These are phyloP conservation scores for Cepphus grylle DNA, from an alignment of 2,113 vertebrate species.

Conservation along the genomic window DNA sequence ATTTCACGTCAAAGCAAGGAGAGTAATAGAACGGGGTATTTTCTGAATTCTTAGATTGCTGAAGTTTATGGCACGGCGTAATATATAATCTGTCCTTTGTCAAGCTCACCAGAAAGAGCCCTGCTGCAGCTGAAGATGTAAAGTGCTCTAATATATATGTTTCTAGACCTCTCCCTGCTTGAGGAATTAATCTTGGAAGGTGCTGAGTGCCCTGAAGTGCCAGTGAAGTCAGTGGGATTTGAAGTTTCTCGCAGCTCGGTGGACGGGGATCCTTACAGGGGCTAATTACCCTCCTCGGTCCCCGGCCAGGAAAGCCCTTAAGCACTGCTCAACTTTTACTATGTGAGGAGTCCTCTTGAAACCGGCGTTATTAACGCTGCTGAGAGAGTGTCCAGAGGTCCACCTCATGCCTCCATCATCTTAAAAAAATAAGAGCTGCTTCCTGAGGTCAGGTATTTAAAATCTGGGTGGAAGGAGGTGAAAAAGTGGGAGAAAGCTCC, in stretches of 20 bases:
- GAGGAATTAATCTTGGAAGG: slow-evolving; percentile 61
- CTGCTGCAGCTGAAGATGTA: slow-evolving; percentile 63
- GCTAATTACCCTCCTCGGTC: not conserved
- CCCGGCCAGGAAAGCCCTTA: not conserved
- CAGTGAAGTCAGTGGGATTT: slow-evolving; percentile 49
- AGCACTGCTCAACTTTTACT: not conserved
- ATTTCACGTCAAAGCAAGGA: slow-evolving; percentile 73
- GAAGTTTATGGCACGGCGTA: slow-evolving; percentile 48
- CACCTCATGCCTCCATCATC: not conserved
- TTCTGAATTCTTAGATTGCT: slow-evolving; percentile 66
- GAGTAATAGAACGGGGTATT: slow-evolving; percentile 59
- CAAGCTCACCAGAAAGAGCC: slow-evolving; percentile 71
- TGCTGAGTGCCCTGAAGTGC: slow-evolving; percentile 59
- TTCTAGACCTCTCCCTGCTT: slow-evolving; percentile 59
- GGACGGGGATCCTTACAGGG: not conserved
- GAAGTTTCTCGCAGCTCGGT: not conserved
- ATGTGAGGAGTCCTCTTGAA: not conserved
- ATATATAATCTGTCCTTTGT: slow-evolving; percentile 71
- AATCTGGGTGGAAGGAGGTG: not conserved
- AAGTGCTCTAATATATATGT: slow-evolving; percentile 67
- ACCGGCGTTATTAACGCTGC: not conserved
- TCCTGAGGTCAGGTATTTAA: not conserved
- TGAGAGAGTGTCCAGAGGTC: not conserved
- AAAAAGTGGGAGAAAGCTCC: not conserved
- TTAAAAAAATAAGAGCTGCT: not conserved